Base-by-base conservation (phyloP, 2,797 vertebrate genomes). In the Alosa sapidissima region DNA sequence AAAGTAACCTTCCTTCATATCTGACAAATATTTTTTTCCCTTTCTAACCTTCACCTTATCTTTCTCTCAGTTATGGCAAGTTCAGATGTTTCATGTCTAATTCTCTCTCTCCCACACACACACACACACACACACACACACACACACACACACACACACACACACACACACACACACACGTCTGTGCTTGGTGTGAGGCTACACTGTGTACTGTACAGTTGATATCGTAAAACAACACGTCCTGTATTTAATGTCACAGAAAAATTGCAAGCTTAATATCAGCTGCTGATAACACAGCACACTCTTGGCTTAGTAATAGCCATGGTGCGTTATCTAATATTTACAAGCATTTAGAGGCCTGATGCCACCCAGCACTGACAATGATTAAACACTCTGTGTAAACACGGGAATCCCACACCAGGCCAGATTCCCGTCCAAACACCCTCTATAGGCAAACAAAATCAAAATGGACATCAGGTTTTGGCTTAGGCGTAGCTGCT, bases 291-390 rank as follows among this genome's bases (percentile, higher is more conserved):
- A 78, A 21, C 36, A 10, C 36, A n/a, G 41, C 19, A 5, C 72
- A 47, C 2, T 5, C 41, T 47, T 45, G 72, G 36, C 72, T 78
- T 19, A 41, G 68, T 36, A 78, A 78, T 45, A 78, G 72, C 36
- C 19, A 2, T 47, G 72, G 19, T 47, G 72, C 8, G 72, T 78
- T 78, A 78, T 78, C 72, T 78, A 78, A 78, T 78, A 41, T 78
- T 45, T 45, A 78, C 72, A 78, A 78, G 72, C 41, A 41, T 78
- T 78, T 75, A 75, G 33, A 75, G 68, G 68, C 68, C 33, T 19
- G 33, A 5, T 75, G 36, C 72, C 16, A 47, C 1, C 36, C 1
- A 7, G 33, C 36, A 36, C 6, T 78, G 72, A 78, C 72, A 78
- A 47, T 78, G 72, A 78, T 41, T 7, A 19, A 78, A 41, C 72